Conservation (phyloP, 2,113 vertebrate genomes). For the Eudyptes chrysolophus region DNA sequence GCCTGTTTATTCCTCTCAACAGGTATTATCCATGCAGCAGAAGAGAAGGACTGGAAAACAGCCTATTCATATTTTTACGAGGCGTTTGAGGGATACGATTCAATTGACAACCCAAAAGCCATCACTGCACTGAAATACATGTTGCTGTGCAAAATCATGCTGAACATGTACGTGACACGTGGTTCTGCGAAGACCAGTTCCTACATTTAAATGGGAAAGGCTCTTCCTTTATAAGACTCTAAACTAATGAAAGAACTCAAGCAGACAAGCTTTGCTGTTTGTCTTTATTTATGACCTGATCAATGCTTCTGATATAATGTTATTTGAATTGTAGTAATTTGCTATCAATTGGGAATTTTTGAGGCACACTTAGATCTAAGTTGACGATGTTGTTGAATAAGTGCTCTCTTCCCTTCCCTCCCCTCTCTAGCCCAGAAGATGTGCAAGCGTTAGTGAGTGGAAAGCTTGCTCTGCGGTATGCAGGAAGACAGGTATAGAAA, state of each 20-base stretch:
- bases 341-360: not conserved
- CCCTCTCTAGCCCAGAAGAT: conserved; percentile 87
- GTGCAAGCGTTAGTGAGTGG: conserved; percentile 95
- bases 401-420: not conserved
- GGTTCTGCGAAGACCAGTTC: not conserved
- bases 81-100: conserved; percentile 98
- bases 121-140: conserved; percentile 98
- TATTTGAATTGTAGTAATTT: not conserved
- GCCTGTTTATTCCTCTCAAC: not conserved
- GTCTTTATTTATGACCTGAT: not conserved
- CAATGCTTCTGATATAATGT: not conserved
- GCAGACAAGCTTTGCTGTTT: not conserved
- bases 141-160: conserved; percentile 99
- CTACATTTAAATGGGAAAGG: not conserved
- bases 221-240: not conserved
- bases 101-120: conserved; percentile 93
- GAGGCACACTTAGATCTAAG: not conserved
- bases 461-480: conserved; percentile 91
- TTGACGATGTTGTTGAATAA: not conserved
- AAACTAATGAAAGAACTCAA: not conserved
- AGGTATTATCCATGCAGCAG: conserved; percentile 98
- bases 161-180: conserved; percentile 84
- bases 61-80: conserved; percentile 99
- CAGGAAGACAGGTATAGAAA: conserved; percentile 88
- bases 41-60: conserved; percentile 99